Conservation (phyloP, 2,113 vertebrate species). For the Platichthys flesus region DNA sequence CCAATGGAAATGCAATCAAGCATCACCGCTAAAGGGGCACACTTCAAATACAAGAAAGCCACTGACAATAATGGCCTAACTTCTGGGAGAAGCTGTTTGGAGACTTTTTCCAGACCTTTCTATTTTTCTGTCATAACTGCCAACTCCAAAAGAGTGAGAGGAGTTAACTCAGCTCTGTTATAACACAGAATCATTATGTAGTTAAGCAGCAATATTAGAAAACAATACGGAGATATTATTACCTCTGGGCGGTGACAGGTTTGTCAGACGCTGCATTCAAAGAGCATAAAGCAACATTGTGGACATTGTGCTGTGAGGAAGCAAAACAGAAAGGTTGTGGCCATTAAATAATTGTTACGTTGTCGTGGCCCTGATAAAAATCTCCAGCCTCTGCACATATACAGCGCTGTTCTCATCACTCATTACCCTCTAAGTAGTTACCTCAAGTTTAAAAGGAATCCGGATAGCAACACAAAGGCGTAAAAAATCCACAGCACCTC, state of each 20-base stretch:
- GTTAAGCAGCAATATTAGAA: constrained; percentile 22
- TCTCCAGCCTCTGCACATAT: constrained; percentile 37
- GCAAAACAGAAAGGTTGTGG: constrained; percentile 30
- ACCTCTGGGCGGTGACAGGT: constrained; percentile 23
- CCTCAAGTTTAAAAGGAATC: constrained; percentile 37
- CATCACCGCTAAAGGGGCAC: constrained; percentile 49
- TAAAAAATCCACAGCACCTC: constrained; percentile 15
- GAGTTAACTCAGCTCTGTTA: not conserved
- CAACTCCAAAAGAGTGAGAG: constrained; percentile 1
- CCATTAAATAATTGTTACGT: constrained; percentile 43
- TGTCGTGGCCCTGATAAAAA: constrained; percentile 37
- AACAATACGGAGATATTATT: constrained; percentile 34
- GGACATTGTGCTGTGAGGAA: constrained; percentile 43
- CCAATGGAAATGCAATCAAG: constrained; percentile 73
- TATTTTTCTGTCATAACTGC: constrained; percentile 36
- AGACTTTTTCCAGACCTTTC: constrained; percentile 47
- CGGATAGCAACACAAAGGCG: constrained; percentile 37
- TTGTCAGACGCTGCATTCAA: constrained; percentile 29
- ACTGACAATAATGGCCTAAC: constrained; percentile 48
- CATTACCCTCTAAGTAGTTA: constrained; percentile 56
- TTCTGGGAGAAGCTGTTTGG: constrained; percentile 57
- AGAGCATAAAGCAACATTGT: constrained; percentile 7
- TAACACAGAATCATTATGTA: not conserved
- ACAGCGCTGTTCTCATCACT: constrained; percentile 48
- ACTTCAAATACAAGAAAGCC: constrained; percentile 48